Percentiles rank a stretch among this genome's conserved stretches.
phyloP scores from a whole-genome alignment of 1,140 invertebrate species.

The Meloidogyne hapla region DNA sequence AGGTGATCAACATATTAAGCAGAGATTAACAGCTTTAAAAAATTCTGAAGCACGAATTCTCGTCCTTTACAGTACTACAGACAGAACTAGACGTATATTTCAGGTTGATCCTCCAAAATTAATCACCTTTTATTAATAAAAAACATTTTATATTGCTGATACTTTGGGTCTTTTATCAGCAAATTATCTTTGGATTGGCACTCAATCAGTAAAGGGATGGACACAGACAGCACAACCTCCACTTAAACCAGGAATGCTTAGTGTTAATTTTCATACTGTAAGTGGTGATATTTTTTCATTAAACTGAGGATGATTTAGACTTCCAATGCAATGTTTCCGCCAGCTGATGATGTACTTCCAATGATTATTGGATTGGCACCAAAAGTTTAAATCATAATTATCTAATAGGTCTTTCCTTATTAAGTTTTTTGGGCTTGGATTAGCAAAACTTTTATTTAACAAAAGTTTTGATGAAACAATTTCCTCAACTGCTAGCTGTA shows the following conservation, averaged over 20 bases:
- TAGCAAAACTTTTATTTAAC: constrained; percentile 38
- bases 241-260: constrained; percentile 56
- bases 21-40: constrained; percentile 71
- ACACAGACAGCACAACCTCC: constrained; percentile 43
- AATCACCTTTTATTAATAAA: neutral
- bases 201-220: constrained; percentile 59
- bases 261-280: constrained; percentile 56
- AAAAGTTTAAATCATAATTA: constrained; percentile 29
- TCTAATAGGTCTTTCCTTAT: neutral
- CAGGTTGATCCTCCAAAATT: constrained; percentile 65
- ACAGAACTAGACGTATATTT: constrained; percentile 82
- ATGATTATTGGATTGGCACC: constrained; percentile 56
- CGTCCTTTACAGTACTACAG: constrained; percentile 83
- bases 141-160: constrained; percentile 38
- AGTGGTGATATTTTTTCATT: neutral
- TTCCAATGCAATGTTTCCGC: constrained; percentile 59
- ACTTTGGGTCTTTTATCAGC: constrained; percentile 46
- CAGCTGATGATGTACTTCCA: constrained; percentile 54
- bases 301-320: neutral
- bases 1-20: constrained; percentile 38
- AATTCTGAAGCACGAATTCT: constrained; percentile 88
- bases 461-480: constrained; percentile 40
- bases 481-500: constrained; percentile 47
- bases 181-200: constrained; percentile 61
- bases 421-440: constrained; percentile 46